Evolutionary conservation across 1,140 invertebrate species (phyloP).

Genomic region (Scaptomyza graminum): DNA sequence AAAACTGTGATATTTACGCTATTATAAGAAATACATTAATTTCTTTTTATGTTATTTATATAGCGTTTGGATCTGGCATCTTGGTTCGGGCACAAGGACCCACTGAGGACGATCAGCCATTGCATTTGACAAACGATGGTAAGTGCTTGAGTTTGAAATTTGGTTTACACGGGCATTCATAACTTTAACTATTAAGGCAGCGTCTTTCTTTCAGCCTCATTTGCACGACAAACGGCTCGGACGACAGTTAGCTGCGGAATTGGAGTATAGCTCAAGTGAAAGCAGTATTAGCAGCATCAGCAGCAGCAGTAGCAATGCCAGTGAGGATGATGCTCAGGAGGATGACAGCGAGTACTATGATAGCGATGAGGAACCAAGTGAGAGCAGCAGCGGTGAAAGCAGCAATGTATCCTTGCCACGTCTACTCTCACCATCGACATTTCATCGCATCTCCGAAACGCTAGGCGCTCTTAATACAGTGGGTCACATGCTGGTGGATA

Average conservation of each 20-base stretch:
- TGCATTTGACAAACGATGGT: constrained; percentile 76
- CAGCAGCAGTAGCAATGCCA: constrained; percentile 46
- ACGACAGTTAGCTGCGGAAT: constrained; percentile 58
- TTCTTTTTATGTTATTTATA: neutral
- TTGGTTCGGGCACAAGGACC: neutral
- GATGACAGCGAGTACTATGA: constrained; percentile 73
- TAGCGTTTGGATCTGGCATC: constrained; percentile 35
- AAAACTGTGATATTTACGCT: no score
- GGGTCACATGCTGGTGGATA: constrained; percentile 92
- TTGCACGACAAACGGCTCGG: constrained; percentile 65
- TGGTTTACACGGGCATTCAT: constrained; percentile 66
- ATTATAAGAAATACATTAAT: no score
- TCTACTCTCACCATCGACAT: constrained; percentile 86
- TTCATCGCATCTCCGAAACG: constrained; percentile 88
- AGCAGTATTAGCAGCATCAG: constrained; percentile 44
- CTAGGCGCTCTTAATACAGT: constrained; percentile 91
- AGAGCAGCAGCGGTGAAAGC: constrained; percentile 29
- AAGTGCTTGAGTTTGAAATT: constrained; percentile 53
- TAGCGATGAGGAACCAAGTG: constrained; percentile 60
- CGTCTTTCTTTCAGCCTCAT: constrained; percentile 83
- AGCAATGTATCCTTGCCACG: constrained; percentile 81
- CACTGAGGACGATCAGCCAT: constrained; percentile 62
- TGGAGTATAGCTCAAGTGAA: constrained; percentile 29
- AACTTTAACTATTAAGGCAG: constrained; percentile 84
- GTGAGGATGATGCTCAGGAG: constrained; percentile 55